Base-by-base conservation (phyloP, 2,797 vertebrate species). In the Picus viridis region DNA sequence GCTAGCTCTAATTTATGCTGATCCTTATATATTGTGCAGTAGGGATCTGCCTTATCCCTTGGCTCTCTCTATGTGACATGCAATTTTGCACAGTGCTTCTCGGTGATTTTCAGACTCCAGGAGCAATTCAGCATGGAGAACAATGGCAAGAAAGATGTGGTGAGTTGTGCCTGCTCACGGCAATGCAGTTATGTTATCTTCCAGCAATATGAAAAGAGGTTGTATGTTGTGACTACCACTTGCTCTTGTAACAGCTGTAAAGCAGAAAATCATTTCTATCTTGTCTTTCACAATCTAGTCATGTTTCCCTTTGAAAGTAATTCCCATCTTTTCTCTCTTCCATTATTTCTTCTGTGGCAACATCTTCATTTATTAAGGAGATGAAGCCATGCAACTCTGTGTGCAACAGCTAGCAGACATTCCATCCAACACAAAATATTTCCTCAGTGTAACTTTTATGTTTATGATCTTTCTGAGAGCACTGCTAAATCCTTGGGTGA, bases 1-100 rank as follows among this genome's bases (percentile, higher is more conserved):
- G 88, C 82, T 93, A 93, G 69, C 62, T 95, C 73, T 92, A 90
- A 95, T 96, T 96, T 96, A 92, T 95, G 87, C 81, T 95, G 92
- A 96, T 96, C 88, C 93, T 91, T 96, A 68, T 83, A 86, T 71
- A 87, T 36, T 76, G 72, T 95, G 80, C 39, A 65, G 79, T 83
- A 78, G 89, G 73, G 77, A 82, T 89, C 89, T 94, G 71, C 62
- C 83, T 95, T 94, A 96, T 96, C 81, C 91, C 53, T 86, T 88
- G 76, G 36, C 65, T 93, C 41, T 84, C 53, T 90, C 88, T 63
- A 9, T 3, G 3, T 89, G 78, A 65, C 80, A 77, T 39, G 54
- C 36, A 61, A 63, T 93, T 92, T 91, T 92, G 87, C 77, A 92
- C 69, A 83, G 69, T 36, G 45, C n/a, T 64, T 89, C 34, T 26